These are phyloP conservation scores for Amphipoea oculea DNA, from an alignment of 2,888 invertebrate genomes.

Conservation along the genomic window DNA sequence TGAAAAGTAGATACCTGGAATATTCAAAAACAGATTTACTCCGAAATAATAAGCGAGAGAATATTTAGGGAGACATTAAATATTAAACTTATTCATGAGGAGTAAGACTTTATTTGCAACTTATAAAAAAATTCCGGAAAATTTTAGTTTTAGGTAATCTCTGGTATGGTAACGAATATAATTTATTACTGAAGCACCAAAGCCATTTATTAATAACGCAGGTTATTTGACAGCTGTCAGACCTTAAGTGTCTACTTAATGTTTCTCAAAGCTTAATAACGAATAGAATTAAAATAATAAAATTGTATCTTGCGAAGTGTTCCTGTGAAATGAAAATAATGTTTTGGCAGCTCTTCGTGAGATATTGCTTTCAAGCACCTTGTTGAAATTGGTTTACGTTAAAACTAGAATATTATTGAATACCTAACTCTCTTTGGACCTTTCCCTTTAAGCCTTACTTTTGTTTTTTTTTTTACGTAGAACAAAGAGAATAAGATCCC, in stretches of 20 bases:
- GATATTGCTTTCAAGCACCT: conserved; percentile 9
- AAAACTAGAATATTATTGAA: background rate
- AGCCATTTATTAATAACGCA: conserved; percentile 4
- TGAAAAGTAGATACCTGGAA: background rate
- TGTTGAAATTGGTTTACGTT: background rate
- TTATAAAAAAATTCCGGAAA: too few relatives aligned
- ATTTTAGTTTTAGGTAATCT: background rate
- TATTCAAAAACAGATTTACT: background rate
- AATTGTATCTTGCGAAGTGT: conserved; percentile 18
- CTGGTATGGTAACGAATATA: background rate
- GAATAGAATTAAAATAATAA: conserved; percentile 13
- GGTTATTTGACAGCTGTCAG: conserved; percentile 30
- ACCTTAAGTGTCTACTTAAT: conserved; percentile 19
- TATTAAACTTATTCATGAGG: background rate
- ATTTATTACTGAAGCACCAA: background rate
- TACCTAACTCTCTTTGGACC: background rate
- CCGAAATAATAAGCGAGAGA: background rate
- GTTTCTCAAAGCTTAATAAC: background rate
- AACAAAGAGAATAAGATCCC: conserved; percentile 9
- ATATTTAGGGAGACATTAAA: background rate
- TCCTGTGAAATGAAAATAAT: background rate
- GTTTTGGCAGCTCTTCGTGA: conserved; percentile 23
- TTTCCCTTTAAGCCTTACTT: background rate
- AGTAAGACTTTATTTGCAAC: background rate
- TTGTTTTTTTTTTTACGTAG: background rate